Conservation (phyloP, 2,888 invertebrate species). For the Lathronympha strigana region DNA sequence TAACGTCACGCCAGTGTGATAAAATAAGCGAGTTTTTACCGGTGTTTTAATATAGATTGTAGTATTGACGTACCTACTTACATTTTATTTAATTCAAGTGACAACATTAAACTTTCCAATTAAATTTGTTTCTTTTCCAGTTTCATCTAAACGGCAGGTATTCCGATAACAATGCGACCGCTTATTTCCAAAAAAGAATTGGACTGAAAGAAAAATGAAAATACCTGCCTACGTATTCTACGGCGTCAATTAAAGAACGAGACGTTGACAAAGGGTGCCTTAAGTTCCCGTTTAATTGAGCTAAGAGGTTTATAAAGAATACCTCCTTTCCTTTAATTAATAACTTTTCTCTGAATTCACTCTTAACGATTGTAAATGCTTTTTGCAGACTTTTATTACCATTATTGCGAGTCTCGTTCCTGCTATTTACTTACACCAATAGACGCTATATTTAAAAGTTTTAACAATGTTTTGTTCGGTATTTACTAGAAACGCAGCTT, state of each 20-base stretch:
- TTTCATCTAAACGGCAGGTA: constrained; percentile 49
- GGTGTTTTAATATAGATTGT: too few species aligned
- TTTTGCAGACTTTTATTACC: constrained; percentile 16
- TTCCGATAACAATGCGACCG: constrained; percentile 45
- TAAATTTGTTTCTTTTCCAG: neutral
- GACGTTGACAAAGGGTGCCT: constrained; percentile 43
- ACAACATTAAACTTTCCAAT: neutral
- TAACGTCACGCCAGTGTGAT: too few species aligned
- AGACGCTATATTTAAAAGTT: neutral
- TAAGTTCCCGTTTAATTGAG: constrained; percentile 46
- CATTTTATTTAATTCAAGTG: neutral
- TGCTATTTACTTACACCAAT: neutral
- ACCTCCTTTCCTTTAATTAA: constrained; percentile 43
- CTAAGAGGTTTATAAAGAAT: constrained; percentile 45
- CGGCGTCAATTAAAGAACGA: constrained; percentile 46
- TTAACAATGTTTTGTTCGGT: neutral
- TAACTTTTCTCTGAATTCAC: constrained; percentile 35
- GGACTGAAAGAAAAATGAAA: constrained; percentile 40
- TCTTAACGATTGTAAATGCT: constrained; percentile 35
- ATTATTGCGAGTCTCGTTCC: constrained; percentile 22
- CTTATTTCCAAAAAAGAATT: constrained; percentile 38
- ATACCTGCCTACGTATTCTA: constrained; percentile 42
- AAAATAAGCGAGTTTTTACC: too few species aligned
- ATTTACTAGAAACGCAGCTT: neutral
- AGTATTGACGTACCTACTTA: too few species aligned